Base-by-base conservation (phyloP, 2,797 vertebrate species). In the Clarias laeviceps region DNA sequence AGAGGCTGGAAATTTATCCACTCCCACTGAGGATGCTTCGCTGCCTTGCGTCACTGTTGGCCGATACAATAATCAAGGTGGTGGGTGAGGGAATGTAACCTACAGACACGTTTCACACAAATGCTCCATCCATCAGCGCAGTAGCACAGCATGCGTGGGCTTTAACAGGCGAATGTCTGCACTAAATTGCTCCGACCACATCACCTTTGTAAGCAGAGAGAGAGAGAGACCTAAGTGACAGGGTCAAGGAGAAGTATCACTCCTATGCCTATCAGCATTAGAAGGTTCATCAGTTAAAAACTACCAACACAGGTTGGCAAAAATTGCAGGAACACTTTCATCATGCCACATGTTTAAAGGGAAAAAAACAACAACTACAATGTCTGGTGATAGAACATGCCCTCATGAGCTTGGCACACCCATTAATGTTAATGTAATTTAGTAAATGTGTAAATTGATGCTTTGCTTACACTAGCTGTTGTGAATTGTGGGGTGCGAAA, bases 21-120 rank as follows among this genome's bases (percentile, higher is more conserved):
- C 84, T 85, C 84, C 80, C 78, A 85, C 80, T 82, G 84, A 87
- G 82, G 83, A 86, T 70, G 83, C 80, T 73, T 80, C 77, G 22
- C 62, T 74, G 57, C 86, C 76, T 86, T 32, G 34, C 69, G 66
- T 68, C 66, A 82, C 74, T 29, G 34, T 80, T 80, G 82, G 81
- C 68, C n/a, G 40, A 50, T 40, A 76, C 18, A 18, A 83, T 18
- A 22, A 34, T 68, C 79, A 68, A 20, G 24, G 14, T 80, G 37
- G 59, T 27, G 59, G 34, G 56, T 78, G 57, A 37, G 32, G 54
- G n/a, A 57, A 76, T 76, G 50, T 20, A 29, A 76, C 17, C 73
- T 20, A 76, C 18, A 32, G 54, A 76, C 7, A 17, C 17, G 14
- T 79, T 62, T 79, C 40, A 22, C 29, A 22, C 54, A 57, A 77